Conservation (phyloP, 2,888 invertebrate genomes). For the Pandemis corylana region DNA sequence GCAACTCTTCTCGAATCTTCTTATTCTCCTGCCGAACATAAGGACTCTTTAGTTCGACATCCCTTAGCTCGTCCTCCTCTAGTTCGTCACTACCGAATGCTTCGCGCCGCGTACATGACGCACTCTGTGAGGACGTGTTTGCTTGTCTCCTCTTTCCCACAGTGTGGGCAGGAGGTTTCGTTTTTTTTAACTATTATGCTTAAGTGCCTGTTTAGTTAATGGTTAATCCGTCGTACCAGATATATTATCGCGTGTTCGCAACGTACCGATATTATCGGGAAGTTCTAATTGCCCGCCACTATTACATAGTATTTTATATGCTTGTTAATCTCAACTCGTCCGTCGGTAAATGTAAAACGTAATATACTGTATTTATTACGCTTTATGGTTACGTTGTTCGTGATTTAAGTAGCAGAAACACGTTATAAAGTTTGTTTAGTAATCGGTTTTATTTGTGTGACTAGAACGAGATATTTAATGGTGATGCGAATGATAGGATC, state of each 20-base stretch:
- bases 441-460: not conserved
- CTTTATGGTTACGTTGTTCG: not conserved
- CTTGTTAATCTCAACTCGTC: slow-evolving; percentile 1
- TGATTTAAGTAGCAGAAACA: not conserved
- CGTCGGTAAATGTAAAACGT: not conserved
- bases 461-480: not conserved
- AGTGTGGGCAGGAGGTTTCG: too few species aligned
- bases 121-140: too few species aligned
- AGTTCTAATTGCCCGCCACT: not conserved
- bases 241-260: not conserved
- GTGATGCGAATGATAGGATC: not conserved
- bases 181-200: too few species aligned
- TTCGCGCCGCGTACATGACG: too few species aligned
- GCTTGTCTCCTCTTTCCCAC: too few species aligned
- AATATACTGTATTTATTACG: not conserved
- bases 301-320: not conserved
- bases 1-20: too few species aligned
- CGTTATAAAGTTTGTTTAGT: not conserved
- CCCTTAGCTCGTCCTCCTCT: too few species aligned
- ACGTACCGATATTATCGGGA: not conserved
- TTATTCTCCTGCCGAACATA: too few species aligned
- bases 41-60: too few species aligned
- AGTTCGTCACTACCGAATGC: too few species aligned
- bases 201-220: too few species aligned
- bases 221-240: too few species aligned